Base-by-base conservation (phyloP, 2,113 vertebrate species). In the Oostethus manadensis region DNA sequence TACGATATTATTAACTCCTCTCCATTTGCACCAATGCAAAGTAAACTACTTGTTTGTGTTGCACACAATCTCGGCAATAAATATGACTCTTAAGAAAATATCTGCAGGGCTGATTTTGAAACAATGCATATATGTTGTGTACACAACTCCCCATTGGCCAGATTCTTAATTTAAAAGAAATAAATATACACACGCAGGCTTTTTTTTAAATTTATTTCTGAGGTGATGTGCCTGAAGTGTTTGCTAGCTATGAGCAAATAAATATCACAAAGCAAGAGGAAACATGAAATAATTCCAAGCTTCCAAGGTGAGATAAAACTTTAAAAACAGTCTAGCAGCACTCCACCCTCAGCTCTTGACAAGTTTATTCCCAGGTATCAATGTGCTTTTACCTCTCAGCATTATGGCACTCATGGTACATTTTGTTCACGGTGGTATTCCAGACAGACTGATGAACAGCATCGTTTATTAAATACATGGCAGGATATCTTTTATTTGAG, bases 241-340 rank as follows among this genome's bases (percentile, higher is more conserved):
- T 66, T 51, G 53, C 35, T 61, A 56, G 71, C 62, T 82, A 47
- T 18, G 16, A 51, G 7, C 51, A 76, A 78, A 76, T 61, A 72
- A 78, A 68, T 77, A 69, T 55, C 66, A 63, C 61, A 79, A 75
- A 72, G 73, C 48, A 71, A 64, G 22, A 60, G 42, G 51, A 77
- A 64, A 66, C 4, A 13, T 56, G 44, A 64, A 53, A 73, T 53
- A 42, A 57, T 60, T 42, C 68, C 51, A 35, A 45, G 51, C 51
- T 67, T 64, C 44, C 29, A 53, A 75, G 72, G 68, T 73, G 63
- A 71, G 65, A 29, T 60, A 45, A 6, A 18, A 62, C 71, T 74
- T 86, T 79, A 84, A 81, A n/a, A 84, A 73, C 74, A 64, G 21
- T 48, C 71, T 57, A 61, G 58, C 74, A 77, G 56, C 40, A 43